A percentile compares a stretch with the other conserved stretches of the same genome.
Conservation (phyloP, 2,113 vertebrate species). For the Oryzias javanicus region DNA sequence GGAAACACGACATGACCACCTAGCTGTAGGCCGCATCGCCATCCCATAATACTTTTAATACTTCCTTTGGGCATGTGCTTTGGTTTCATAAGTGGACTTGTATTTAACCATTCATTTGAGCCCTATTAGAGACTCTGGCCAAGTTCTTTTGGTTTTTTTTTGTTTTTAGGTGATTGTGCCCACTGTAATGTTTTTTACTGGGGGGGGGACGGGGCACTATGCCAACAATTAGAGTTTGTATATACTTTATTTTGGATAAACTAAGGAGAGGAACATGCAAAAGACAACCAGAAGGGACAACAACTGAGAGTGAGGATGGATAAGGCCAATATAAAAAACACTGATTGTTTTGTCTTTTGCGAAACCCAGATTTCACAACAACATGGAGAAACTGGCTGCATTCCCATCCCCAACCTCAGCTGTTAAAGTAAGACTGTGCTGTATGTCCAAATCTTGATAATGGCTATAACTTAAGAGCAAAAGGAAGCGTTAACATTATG, state of each 20-base stretch:
- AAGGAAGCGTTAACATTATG: not conserved
- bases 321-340: conserved; percentile 18
- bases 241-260: not conserved
- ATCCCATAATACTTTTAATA: too few relatives aligned
- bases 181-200: too few relatives aligned
- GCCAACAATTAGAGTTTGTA: too few relatives aligned
- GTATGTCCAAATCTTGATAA: conserved; percentile 15
- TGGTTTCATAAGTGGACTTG: too few relatives aligned
- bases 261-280: not conserved
- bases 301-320: not conserved
- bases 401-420: conserved; percentile 1
- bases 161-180: too few relatives aligned
- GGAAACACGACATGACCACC: too few relatives aligned
- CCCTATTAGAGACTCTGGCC: too few relatives aligned
- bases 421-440: not conserved
- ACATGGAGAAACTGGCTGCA: conserved; percentile 6
- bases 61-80: too few relatives aligned
- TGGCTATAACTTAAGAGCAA: not conserved
- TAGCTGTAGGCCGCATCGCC: too few relatives aligned
- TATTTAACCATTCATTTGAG: too few relatives aligned
- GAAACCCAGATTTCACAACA: conserved; percentile 45
- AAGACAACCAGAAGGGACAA: not conserved
- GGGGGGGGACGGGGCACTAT: too few relatives aligned
- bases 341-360: conserved; percentile 29
- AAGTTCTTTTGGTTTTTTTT: too few relatives aligned